Evolutionary conservation across 2,888 invertebrate genomes (phyloP).

Genomic region (Drosophila paracracens): DNA sequence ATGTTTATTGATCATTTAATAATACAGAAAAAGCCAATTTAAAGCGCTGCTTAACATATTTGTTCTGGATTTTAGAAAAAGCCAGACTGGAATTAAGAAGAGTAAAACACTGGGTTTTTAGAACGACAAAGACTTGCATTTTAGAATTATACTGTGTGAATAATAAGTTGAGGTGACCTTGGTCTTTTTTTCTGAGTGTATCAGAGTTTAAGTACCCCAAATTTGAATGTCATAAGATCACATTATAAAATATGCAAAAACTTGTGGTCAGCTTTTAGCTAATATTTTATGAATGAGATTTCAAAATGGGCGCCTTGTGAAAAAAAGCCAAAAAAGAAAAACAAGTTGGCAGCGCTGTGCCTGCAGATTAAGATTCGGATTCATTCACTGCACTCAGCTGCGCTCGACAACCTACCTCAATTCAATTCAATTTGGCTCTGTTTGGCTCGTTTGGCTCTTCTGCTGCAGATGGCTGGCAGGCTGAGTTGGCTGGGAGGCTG

Average conservation of each 20-base stretch:
- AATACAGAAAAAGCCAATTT: no score
- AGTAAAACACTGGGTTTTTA: no score
- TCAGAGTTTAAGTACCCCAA: not conserved
- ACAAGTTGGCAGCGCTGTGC: conserved; percentile 61
- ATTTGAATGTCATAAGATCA: not conserved
- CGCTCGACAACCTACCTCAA: conserved; percentile 67
- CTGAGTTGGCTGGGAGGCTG: conserved; percentile 15
- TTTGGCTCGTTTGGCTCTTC: conserved; percentile 30
- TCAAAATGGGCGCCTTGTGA: not conserved
- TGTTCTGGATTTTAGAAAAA: not conserved
- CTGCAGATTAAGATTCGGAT: conserved; percentile 15
- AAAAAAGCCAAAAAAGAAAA: not conserved
- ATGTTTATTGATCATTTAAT: no score
- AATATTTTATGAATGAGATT: conserved; percentile 26
- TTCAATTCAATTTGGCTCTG: conserved; percentile 31
- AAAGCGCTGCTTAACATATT: not conserved
- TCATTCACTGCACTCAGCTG: conserved; percentile 19
- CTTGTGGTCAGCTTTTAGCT: not conserved
- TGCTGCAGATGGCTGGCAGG: conserved; percentile 35
- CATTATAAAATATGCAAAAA: not conserved
- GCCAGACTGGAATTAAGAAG: not conserved
- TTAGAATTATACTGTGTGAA: not conserved
- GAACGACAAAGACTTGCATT: not conserved
- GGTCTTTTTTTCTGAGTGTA: not conserved
- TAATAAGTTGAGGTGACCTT: not conserved